Conservation (phyloP, 2,797 vertebrate genomes). For the Acanthiza pusilla region DNA sequence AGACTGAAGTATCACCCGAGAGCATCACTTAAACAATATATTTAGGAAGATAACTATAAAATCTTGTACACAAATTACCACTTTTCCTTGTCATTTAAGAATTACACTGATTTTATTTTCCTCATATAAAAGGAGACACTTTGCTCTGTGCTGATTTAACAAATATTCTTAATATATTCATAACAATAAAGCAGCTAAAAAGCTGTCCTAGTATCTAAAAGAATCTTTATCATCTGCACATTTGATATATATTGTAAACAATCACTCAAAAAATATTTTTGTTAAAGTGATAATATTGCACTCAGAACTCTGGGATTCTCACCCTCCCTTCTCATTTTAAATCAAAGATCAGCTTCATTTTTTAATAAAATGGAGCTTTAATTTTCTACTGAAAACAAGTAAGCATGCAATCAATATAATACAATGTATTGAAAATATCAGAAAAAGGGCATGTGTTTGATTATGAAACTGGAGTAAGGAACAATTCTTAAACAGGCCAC, state of each 20-base stretch:
- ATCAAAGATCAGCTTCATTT: conserved; percentile 34
- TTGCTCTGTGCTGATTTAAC: conserved; percentile 31
- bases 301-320: conserved; percentile 5
- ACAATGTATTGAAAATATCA: conserved; percentile 5
- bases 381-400: conserved; percentile 39
- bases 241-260: conserved; percentile 34
- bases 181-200: conserved; percentile 36
- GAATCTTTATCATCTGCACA: conserved; percentile 19
- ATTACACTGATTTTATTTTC: conserved; percentile 43
- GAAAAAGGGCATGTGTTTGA: neutral
- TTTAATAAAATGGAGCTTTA: conserved; percentile 35
- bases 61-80: conserved; percentile 28
- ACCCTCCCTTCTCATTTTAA: neutral
- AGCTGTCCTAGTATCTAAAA: conserved; percentile 17
- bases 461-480: conserved; percentile 14
- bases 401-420: conserved; percentile 29
- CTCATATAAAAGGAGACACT: conserved; percentile 40
- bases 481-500: neutral
- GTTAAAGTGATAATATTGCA: conserved; percentile 51
- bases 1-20: neutral
- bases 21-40: neutral
- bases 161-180: conserved; percentile 13
- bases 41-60: neutral
- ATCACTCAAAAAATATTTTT: conserved; percentile 28
- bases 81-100: neutral